These are phyloP conservation scores for Plebejus argus DNA, from an alignment of 2,888 invertebrate genomes.

Conservation along the genomic window DNA sequence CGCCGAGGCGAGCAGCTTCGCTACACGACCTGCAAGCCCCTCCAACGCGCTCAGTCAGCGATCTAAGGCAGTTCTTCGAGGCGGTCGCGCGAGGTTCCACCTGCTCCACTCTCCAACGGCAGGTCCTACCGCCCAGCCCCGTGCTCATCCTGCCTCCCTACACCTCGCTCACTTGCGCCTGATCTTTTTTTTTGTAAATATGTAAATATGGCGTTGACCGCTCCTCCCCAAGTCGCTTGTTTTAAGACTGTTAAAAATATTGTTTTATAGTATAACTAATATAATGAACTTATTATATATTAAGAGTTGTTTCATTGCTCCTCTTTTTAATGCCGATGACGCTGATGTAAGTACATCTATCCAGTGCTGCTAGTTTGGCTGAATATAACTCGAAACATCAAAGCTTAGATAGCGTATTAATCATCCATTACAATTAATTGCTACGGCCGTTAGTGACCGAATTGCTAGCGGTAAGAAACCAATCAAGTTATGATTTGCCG, in stretches of 20 bases:
- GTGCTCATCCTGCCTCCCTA: constrained; percentile 47
- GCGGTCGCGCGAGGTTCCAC: constrained; percentile 75
- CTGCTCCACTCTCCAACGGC: constrained; percentile 55
- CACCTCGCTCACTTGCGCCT: constrained; percentile 69
- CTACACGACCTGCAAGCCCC: constrained; percentile 83
- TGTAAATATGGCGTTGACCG: constrained; percentile 75
- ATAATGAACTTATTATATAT: constrained; percentile 66
- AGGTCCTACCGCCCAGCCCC: constrained; percentile 7
- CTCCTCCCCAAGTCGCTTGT: constrained; percentile 75
- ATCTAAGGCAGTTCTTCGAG: constrained; percentile 87
- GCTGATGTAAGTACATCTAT: neutral
- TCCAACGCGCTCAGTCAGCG: constrained; percentile 81
- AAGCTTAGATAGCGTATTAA: neutral
- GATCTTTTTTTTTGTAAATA: constrained; percentile 61
- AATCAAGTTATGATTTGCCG: constrained; percentile 14
- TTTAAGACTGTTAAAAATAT: constrained; percentile 81
- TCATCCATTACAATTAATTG: neutral
- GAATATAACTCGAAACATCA: neutral
- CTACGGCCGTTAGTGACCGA: neutral
- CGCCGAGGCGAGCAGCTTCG: constrained; percentile 83
- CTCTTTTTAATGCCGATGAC: neutral
- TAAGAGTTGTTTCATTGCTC: constrained; percentile 45
- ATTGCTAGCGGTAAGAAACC: neutral
- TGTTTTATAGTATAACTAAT: constrained; percentile 77
- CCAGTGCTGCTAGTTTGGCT: neutral